These are phyloP conservation scores for Silvanus unidentatus DNA, from an alignment of 2,888 invertebrate genomes.

Conservation along the genomic window DNA sequence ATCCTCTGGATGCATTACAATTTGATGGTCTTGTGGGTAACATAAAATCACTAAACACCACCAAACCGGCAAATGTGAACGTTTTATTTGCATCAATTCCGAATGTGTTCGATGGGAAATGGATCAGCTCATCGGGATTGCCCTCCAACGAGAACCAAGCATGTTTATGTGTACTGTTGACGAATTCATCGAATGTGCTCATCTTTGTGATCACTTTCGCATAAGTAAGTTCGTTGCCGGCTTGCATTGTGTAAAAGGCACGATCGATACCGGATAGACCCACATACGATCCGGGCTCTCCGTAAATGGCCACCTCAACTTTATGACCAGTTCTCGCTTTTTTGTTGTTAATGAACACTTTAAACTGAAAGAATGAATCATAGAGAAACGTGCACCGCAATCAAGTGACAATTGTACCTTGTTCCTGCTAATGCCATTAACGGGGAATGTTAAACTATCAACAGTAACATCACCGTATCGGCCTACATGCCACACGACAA, in stretches of 20 bases:
- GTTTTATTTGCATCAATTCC: conserved; percentile 93
- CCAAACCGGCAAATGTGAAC: conserved; percentile 81
- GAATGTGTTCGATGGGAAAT: conserved; percentile 83
- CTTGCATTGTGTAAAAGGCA: conserved; percentile 87
- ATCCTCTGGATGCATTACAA: conserved; percentile 70
- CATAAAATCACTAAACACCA: conserved; percentile 86
- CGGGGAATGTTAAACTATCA: conserved; percentile 93
- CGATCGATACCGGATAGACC: conserved; percentile 86
- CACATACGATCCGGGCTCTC: conserved; percentile 91
- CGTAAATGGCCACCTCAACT: conserved; percentile 88
- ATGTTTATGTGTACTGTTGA: conserved; percentile 77
- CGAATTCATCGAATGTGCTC: conserved; percentile 79
- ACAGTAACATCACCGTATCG: conserved; percentile 80
- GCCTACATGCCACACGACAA: conserved; percentile 82
- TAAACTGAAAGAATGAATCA: conserved; percentile 61
- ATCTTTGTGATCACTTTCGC: conserved; percentile 82
- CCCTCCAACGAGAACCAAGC: conserved; percentile 82
- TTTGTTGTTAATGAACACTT: conserved; percentile 81
- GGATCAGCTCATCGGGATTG: conserved; percentile 76
- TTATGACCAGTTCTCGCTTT: conserved; percentile 90
- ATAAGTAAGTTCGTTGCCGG: conserved; percentile 84
- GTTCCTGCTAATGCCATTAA: conserved; percentile 90
- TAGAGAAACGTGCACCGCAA: conserved; percentile 1
- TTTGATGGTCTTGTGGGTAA: conserved; percentile 60
- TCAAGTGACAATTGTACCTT: conserved; percentile 56